Evolutionary conservation across 2,888 invertebrate genomes (phyloP).

Genomic region (Caenorhabditis japonica): DNA sequence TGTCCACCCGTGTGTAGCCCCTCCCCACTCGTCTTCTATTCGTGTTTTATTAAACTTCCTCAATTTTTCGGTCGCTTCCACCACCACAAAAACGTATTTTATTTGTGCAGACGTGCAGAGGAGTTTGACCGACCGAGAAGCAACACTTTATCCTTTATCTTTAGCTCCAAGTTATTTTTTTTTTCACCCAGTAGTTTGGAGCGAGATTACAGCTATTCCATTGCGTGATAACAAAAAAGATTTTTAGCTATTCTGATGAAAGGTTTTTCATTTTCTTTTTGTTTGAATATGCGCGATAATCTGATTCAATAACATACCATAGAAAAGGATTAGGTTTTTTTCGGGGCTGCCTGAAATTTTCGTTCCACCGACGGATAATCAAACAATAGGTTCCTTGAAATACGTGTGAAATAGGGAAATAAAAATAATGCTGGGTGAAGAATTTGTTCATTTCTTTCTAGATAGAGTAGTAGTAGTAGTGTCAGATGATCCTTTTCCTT

Average conservation of each 20-base stretch:
- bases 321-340: constrained; percentile 29
- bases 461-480: constrained; percentile 1
- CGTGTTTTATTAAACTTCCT: constrained; percentile 60
- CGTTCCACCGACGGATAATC: constrained; percentile 9
- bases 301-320: constrained; percentile 20
- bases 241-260: neutral
- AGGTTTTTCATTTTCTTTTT: neutral
- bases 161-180: neutral
- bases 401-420: neutral
- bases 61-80: constrained; percentile 56
- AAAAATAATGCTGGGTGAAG: constrained; percentile 1
- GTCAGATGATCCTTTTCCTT: neutral
- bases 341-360: no score
- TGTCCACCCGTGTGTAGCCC: constrained; percentile 23
- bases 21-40: constrained; percentile 54
- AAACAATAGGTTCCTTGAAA: constrained; percentile 10
- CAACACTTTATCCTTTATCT: constrained; percentile 11
- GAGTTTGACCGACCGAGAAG: constrained; percentile 38
- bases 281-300: constrained; percentile 8
- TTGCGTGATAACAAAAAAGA: no score
- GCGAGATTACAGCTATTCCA: no score
- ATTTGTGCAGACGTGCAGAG: constrained; percentile 47
- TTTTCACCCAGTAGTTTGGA: neutral
- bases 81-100: constrained; percentile 49
- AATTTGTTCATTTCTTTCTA: neutral